Evolutionary conservation across 2,888 invertebrate species (phyloP), one percentile per base, ranked within the genome.

Genomic region (Eretmocerus hayati): DNA sequence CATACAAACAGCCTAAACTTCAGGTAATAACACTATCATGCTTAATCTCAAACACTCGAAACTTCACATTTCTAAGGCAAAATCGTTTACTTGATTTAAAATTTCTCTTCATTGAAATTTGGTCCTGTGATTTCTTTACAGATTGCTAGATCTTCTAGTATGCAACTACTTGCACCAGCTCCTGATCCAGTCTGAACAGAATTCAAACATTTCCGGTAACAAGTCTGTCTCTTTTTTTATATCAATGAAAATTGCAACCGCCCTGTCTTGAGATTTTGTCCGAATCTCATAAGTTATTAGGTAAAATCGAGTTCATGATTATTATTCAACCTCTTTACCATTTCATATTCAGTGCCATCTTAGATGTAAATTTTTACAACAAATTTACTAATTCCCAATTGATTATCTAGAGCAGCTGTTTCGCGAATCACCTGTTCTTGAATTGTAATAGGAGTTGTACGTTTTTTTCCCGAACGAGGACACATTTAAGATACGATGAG

Each of bases 81-180:
- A 26, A 26, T 1, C 6, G 8, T 9, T 26, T 26, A 9, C 26
- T 11, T 11, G 26, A 6, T 40, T 23, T 23, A 37, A 13, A 32
- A 32, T 32, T 13, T 32, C 5, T 15, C 33, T 33, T 33, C 16
- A 33, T 9, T n/a, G n/a, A n/a, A n/a, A 33, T 33, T n/a, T n/a
- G n/a, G n/a, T n/a, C n/a, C n/a, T n/a, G n/a, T n/a, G n/a, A 53
- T 48, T 32, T n/a, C 50, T 52, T 60, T 59, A 8, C 63, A 70
- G 70, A 69, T 70, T 41, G 67, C 69, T 16, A 68, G 62, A 50
- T 69, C 70, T 50, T 69, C 67, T 42, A 70, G 70, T 50, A 69
- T 70, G 69, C 70, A 70, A 45, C 55, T 70, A 33, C 65, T 70
- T 31, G 68, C 69, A 19, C 67, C 70, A 16, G 61, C 66, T 4